A percentile compares a stretch with the other conserved stretches of the same genome.
phyloP scores from a whole-genome alignment of 2,797 vertebrate genomes.

The Coregonus sp. region DNA sequence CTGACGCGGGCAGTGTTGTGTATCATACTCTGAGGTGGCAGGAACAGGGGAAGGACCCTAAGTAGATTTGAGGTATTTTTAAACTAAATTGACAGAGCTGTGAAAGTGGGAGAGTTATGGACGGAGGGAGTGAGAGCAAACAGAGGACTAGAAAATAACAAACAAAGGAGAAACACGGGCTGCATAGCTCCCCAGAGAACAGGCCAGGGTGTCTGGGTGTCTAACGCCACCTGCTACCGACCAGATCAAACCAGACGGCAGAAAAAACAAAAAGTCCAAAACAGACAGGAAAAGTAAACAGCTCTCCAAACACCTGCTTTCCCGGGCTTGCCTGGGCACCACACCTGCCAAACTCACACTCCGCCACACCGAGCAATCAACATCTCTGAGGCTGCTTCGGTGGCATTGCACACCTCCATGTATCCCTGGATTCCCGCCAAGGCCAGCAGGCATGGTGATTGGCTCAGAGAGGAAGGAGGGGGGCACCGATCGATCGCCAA shows the following conservation, averaged over 20 bases:
- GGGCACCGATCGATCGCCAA: too few species aligned
- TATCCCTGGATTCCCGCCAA: neutral
- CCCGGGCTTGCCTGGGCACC: too few species aligned
- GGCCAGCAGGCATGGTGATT: constrained; percentile 1
- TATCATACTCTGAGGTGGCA: neutral
- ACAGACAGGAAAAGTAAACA: neutral
- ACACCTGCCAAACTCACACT: neutral
- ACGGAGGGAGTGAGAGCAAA: neutral
- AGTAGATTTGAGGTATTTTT: neutral
- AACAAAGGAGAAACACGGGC: neutral
- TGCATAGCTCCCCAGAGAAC: neutral
- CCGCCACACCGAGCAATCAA: neutral
- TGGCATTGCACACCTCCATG: neutral
- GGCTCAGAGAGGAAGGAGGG: neutral
- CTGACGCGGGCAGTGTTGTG: neutral
- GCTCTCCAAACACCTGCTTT: constrained; percentile 2
- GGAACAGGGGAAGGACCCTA: too few species aligned
- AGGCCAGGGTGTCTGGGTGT: neutral
- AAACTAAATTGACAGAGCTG: neutral
- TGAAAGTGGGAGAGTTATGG: neutral
- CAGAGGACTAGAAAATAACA: neutral
- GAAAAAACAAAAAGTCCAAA: neutral
- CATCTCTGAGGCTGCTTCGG: neutral
- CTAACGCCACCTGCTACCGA: neutral
- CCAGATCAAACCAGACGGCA: constrained; percentile 10